phyloP scores from a whole-genome alignment of 2,888 invertebrate genomes.

The Stenurella melanura region DNA sequence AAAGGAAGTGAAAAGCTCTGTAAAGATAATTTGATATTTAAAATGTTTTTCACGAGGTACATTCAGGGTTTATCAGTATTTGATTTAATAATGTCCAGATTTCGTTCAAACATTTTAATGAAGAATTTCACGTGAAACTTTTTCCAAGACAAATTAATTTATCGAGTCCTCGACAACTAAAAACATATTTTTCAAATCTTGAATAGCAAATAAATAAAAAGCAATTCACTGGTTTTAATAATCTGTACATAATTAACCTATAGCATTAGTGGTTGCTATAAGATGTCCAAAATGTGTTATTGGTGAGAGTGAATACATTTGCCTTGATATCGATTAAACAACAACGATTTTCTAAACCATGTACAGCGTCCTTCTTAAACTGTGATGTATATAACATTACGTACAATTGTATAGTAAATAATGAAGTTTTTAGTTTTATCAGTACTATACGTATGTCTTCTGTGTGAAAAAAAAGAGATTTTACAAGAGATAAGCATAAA shows the following conservation, averaged over 20 bases:
- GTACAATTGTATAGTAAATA: too few relatives aligned
- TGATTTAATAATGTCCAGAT: slow-evolving; percentile 48
- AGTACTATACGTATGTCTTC: too few relatives aligned
- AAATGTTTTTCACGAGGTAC: slow-evolving; percentile 59
- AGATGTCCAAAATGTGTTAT: neutral
- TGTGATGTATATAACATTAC: neutral
- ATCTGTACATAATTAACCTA: too few relatives aligned
- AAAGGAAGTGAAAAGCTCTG: slow-evolving; percentile 65
- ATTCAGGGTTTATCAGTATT: slow-evolving; percentile 51
- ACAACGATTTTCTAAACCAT: neutral
- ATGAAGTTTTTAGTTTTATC: too few relatives aligned
- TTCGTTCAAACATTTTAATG: slow-evolving; percentile 49
- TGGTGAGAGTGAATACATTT: neutral
- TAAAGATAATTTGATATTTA: slow-evolving; percentile 65
- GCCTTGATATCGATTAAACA: neutral
- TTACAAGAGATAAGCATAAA: too few relatives aligned
- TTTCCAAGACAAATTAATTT: neutral
- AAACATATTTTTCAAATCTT: too few relatives aligned
- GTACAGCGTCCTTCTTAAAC: neutral
- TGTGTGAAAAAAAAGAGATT: too few relatives aligned
- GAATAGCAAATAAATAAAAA: too few relatives aligned
- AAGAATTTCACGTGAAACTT: slow-evolving; percentile 42
- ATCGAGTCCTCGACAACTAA: too few relatives aligned
- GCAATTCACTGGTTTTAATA: too few relatives aligned
- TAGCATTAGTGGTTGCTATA: neutral